Base-by-base conservation (phyloP, 1,140 invertebrate species). In the Drosophila takahashii region DNA sequence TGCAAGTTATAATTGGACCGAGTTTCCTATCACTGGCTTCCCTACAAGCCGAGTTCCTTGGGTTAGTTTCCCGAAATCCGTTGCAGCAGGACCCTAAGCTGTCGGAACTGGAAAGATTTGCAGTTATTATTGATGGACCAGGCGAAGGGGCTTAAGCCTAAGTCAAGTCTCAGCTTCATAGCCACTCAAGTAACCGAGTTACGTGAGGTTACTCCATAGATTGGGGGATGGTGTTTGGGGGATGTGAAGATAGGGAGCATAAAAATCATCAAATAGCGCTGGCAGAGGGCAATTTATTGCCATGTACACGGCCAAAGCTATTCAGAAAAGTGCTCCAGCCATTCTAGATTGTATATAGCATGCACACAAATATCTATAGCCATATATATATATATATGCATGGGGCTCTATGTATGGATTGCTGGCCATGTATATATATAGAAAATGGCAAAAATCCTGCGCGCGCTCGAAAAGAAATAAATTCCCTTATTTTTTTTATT, bases 401-500 rank as follows among this genome's bases (percentile, higher is more conserved):
- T 16, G 39, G 34, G 22, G 22, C 22, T 22, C 57, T 50, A 57
- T 32, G 44, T 58, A 64, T 54, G 51, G 47, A 53, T 65, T 57
- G 37, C 61, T 64, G 41, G 50, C n/a, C 64, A 22, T 64, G 34
- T 64, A 45, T 64, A 54, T 81, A 83, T 87, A 70, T 81, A 86
- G 65, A 61, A 76, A 81, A 81, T 81, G 64, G 48, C 62, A 67
- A 81, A 87, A 87, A 83, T 86, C 79, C 83, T 83, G 83, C 74
- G 77, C 73, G 73, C 78, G 65, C 75, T 81, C 78, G 44, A 87
- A 87, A 79, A 87, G 58, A 86, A 81, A 86, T 79, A 87, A 81
- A 81, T 77, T 81, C 67, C 67, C 67, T 70, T 70, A 70, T 70
- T 69, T 56, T 41, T 34, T 70, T 39, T 65, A 64, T 74, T 87